phyloP scores from a whole-genome alignment of 2,888 invertebrate species.

The Dinocampus coccinellae region DNA sequence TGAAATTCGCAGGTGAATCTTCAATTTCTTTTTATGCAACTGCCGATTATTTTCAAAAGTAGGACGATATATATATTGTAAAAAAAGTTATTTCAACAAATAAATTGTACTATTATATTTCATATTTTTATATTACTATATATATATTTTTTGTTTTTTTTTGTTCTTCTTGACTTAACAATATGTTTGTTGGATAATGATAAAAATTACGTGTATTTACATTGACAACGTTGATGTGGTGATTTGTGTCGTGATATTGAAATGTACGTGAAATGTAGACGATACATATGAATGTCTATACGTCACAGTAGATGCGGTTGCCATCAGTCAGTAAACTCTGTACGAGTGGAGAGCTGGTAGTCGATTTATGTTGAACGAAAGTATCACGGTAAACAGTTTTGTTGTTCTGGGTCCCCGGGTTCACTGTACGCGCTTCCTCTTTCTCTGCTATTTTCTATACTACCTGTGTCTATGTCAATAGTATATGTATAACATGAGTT shows the following conservation, averaged over 20 bases:
- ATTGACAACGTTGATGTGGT: neutral
- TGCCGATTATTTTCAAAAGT: neutral
- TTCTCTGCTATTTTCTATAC: slow-evolving; percentile 43
- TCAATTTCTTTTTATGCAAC: slow-evolving; percentile 5
- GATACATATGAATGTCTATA: neutral
- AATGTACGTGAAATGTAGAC: neutral
- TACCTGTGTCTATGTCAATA: slow-evolving; percentile 24
- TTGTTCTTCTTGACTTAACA: neutral
- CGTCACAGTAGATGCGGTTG: neutral
- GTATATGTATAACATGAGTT: too few species aligned
- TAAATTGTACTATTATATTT: neutral
- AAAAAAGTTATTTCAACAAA: too few species aligned
- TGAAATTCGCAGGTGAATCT: neutral
- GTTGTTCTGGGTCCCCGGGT: slow-evolving; percentile 58
- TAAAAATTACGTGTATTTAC: neutral
- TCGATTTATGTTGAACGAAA: slow-evolving; percentile 51
- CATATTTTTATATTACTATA: neutral
- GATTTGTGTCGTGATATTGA: neutral
- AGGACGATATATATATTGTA: too few species aligned
- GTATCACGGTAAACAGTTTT: slow-evolving; percentile 61
- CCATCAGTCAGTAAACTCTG: too few species aligned
- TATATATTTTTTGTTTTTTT: too few species aligned
- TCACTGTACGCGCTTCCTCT: slow-evolving; percentile 47
- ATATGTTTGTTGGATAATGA: slow-evolving; percentile 7
- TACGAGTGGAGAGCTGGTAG: slow-evolving; percentile 30